Evolutionary conservation across 2,797 vertebrate genomes (phyloP).

Genomic region (Vespertilio murinus): DNA sequence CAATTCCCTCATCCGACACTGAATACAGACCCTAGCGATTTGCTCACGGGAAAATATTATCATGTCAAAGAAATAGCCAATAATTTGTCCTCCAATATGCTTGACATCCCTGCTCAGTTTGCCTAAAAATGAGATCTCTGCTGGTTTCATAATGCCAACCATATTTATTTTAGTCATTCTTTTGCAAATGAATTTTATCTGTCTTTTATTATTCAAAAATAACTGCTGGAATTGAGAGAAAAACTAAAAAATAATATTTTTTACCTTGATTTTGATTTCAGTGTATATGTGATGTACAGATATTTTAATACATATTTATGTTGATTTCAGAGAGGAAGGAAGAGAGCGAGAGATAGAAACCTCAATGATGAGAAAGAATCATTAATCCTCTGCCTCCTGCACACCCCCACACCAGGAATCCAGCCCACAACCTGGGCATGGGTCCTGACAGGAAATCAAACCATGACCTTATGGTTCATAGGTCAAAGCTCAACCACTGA

Average conservation of each 20-base stretch:
- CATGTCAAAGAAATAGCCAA: constrained; percentile 21
- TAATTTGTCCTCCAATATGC: neutral
- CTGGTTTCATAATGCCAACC: constrained; percentile 46
- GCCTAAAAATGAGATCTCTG: neutral
- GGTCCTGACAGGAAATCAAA: too few relatives aligned
- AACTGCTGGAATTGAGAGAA: constrained; percentile 28
- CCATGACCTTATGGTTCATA: too few relatives aligned
- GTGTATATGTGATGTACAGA: constrained; percentile 1
- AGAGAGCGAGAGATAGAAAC: too few relatives aligned
- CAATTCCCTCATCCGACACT: neutral
- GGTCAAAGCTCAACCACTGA: too few relatives aligned
- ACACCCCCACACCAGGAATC: too few relatives aligned
- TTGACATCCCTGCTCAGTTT: neutral
- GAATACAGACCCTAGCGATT: neutral
- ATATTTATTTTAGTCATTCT: constrained; percentile 63
- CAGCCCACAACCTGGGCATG: too few relatives aligned
- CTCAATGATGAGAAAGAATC: too few relatives aligned
- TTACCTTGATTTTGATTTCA: neutral
- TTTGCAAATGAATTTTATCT: constrained; percentile 59
- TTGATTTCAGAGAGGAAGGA: too few relatives aligned
- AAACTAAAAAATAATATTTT: constrained; percentile 53
- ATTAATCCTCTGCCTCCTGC: too few relatives aligned
- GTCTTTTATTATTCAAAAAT: constrained; percentile 53
- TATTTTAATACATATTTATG: neutral
- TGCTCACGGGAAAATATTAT: constrained; percentile 24